Evolutionary conservation across 2,888 invertebrate genomes (phyloP), one percentile per base, ranked within the genome.

Genomic region (Periphyllus acericola): DNA sequence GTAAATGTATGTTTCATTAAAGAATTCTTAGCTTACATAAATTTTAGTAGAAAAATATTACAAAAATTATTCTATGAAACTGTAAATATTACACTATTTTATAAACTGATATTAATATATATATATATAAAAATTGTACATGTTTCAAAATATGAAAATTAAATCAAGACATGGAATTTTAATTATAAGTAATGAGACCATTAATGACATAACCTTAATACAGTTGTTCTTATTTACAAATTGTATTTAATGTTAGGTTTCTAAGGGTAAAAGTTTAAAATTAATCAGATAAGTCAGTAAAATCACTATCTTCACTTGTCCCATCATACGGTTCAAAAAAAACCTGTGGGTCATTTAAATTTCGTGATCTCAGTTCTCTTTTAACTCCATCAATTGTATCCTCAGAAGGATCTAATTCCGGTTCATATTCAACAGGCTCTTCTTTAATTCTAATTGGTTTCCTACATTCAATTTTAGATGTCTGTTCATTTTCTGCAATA

Each of bases 271-370:
- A n/a, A n/a, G 0, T 19, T 75, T 40, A 83, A 83, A 75, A 74
- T 80, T 40, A 80, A 32, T 87, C 86, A 2, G 74, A 87, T 6
- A 87, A 29, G 40, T 79, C 85, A 25, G 86, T 52, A 66, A 60
- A 87, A 72, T 87, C 86, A 74, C 71, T 87, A 3, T 68, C 79
- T 25, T 80, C 86, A 40, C 80, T 87, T 32, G 72, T 29, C 0
- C 86, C 86, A 66, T 80, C 80, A 74, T 80, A 87, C 19, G 80
- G 86, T 46, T 87, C 86, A 80, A 87, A 87, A 80, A 74, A 87
- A 14, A 80, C 25, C 25, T 36, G 66, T 11, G 79, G 21, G 8
- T 80, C 79, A 17, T 55, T 86, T 80, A 71, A 71, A 40, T 80
- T 87, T 5, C 80, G 36, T 72, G 86, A 74, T 14, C 86, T 74